phyloP scores from a whole-genome alignment of 2,888 invertebrate species.

The Stenotaenia linearis region DNA sequence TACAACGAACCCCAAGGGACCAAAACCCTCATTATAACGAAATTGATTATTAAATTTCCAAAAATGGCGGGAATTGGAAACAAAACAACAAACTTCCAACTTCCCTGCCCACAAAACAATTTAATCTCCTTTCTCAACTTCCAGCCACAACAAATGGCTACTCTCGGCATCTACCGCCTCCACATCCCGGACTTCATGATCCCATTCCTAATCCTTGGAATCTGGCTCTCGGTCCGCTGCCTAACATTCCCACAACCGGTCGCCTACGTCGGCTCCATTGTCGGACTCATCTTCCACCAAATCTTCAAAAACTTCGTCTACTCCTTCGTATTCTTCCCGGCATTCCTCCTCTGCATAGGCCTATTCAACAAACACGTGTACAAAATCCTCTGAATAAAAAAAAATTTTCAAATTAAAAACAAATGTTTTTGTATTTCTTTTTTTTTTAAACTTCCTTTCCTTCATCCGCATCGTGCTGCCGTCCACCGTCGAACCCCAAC shows the following conservation, averaged over 20 bases:
- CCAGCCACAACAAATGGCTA: too few relatives aligned
- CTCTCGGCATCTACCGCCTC: background rate
- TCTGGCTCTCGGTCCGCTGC: background rate
- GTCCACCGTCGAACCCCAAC: background rate
- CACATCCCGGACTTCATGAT: background rate
- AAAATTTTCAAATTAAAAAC: too few relatives aligned
- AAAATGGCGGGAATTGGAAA: too few relatives aligned
- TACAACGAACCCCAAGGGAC: too few relatives aligned
- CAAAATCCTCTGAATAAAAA: background rate
- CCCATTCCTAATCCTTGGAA: background rate
- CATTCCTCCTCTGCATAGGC: too few relatives aligned
- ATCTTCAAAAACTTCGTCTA: background rate
- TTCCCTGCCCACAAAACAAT: too few relatives aligned
- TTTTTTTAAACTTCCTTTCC: background rate
- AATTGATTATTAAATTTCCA: too few relatives aligned
- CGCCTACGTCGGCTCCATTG: background rate
- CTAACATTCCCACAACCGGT: background rate
- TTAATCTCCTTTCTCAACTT: too few relatives aligned
- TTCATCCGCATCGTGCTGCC: background rate
- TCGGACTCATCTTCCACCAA: background rate
- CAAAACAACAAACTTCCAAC: too few relatives aligned
- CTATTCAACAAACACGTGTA: too few relatives aligned
- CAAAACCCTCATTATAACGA: too few relatives aligned
- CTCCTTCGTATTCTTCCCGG: background rate
- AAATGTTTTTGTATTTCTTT: too few relatives aligned